A percentile compares a stretch with the other conserved stretches of the same genome.
phyloP scores from a whole-genome alignment of 2,888 invertebrate species.

The Netelia virgata region DNA sequence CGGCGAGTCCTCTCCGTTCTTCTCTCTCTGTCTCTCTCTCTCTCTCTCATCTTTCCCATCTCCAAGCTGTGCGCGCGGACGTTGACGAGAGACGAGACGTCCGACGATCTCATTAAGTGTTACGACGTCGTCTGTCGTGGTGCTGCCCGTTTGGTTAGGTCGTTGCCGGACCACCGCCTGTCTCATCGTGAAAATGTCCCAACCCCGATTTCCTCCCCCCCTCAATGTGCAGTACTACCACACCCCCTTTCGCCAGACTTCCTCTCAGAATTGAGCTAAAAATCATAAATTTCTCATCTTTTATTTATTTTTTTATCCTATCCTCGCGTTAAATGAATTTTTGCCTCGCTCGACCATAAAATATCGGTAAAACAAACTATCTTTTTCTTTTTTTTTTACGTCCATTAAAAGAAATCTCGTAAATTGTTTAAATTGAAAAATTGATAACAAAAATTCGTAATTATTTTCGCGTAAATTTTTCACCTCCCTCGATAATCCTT shows the following conservation, averaged over 20 bases:
- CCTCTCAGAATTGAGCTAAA: too few species aligned
- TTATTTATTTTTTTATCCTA: too few species aligned
- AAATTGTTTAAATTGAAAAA: too few species aligned
- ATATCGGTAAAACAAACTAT: too few species aligned
- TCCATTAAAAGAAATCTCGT: too few species aligned
- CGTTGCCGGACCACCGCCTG: constrained; percentile 1
- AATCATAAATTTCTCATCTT: too few species aligned
- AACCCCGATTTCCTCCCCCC: neutral
- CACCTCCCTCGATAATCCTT: neutral
- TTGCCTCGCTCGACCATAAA: too few species aligned
- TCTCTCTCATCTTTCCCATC: constrained; percentile 7
- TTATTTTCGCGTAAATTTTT: neutral
- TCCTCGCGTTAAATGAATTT: too few species aligned
- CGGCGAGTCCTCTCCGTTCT: neutral
- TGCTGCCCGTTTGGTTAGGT: constrained; percentile 4
- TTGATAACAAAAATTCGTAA: too few species aligned
- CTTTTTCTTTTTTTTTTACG: too few species aligned
- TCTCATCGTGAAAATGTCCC: constrained; percentile 10
- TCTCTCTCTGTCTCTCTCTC: neutral
- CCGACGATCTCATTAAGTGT: constrained; percentile 61
- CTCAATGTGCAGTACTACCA: neutral
- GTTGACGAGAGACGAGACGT: constrained; percentile 25
- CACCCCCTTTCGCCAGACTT: neutral
- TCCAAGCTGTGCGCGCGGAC: constrained; percentile 17
- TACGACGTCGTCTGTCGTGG: constrained; percentile 56